Evolutionary conservation across 2,888 invertebrate species (phyloP).

Genomic region (Acronicta leporina): DNA sequence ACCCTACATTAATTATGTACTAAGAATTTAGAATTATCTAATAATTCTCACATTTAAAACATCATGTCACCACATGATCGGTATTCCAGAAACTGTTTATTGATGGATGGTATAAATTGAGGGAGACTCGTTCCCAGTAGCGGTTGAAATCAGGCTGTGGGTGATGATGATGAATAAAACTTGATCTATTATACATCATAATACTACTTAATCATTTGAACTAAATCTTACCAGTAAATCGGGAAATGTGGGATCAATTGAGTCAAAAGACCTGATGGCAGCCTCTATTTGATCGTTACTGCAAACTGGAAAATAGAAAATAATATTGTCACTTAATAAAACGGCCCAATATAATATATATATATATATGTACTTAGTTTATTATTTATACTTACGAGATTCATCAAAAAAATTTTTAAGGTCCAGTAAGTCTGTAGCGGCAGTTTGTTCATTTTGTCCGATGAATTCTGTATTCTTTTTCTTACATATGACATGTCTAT

Average conservation of each 20-base stretch:
- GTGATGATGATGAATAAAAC: too few species aligned
- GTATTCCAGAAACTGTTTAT: too few species aligned
- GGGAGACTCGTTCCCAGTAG: too few species aligned
- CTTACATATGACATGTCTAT: constrained; percentile 48
- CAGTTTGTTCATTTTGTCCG: constrained; percentile 17
- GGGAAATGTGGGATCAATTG: constrained; percentile 59
- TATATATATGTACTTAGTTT: too few species aligned
- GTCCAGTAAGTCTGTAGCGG: constrained; percentile 32
- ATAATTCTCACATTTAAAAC: too few species aligned
- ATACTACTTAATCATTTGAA: background rate
- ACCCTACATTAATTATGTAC: too few species aligned
- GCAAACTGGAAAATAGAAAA: constrained; percentile 60
- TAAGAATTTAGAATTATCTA: too few species aligned
- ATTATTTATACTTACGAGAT: constrained; percentile 62
- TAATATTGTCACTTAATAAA: background rate
- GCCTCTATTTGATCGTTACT: constrained; percentile 59
- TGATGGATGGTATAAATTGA: too few species aligned
- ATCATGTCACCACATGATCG: too few species aligned
- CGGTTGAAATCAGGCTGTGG: too few species aligned
- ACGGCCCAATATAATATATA: background rate
- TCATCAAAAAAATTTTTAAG: constrained; percentile 64
- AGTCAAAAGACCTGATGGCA: constrained; percentile 58
- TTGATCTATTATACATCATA: too few species aligned
- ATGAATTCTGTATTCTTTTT: constrained; percentile 52
- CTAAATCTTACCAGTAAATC: constrained; percentile 62